phyloP scores from a whole-genome alignment of 2,113 vertebrate genomes.

The Callaeas wilsoni region DNA sequence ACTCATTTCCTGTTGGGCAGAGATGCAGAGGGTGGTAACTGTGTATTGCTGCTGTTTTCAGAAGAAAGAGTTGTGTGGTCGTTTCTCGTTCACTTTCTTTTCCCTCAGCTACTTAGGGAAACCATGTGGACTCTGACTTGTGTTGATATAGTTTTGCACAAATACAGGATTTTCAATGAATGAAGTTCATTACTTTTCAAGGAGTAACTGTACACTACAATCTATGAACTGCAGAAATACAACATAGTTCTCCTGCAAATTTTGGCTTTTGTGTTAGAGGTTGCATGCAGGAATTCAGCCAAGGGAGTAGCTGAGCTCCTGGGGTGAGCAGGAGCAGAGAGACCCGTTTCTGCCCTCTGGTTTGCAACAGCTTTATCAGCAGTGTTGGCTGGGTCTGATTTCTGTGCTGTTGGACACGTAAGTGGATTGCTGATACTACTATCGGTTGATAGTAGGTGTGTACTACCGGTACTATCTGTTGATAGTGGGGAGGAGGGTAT shows the following conservation, averaged over 20 bases:
- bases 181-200: neutral
- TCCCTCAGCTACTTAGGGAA: neutral
- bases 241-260: neutral
- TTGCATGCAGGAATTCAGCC: neutral
- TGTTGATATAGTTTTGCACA: neutral
- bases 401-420: neutral
- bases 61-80: neutral
- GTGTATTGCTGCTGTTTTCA: neutral
- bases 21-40: neutral
- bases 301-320: neutral
- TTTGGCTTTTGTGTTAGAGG: neutral
- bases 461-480: neutral
- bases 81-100: neutral
- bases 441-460: neutral
- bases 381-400: neutral
- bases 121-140: neutral
- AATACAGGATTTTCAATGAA: neutral
- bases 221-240: neutral
- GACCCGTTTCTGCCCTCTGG: neutral
- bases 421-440: neutral
- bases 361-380: neutral
- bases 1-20: neutral
- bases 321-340: neutral
- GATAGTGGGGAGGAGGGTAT: neutral
- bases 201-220: neutral